A percentile compares a stretch with the other conserved stretches of the same genome.
Conservation (phyloP, 1,140 invertebrate species). For the Drosophila willistoni region DNA sequence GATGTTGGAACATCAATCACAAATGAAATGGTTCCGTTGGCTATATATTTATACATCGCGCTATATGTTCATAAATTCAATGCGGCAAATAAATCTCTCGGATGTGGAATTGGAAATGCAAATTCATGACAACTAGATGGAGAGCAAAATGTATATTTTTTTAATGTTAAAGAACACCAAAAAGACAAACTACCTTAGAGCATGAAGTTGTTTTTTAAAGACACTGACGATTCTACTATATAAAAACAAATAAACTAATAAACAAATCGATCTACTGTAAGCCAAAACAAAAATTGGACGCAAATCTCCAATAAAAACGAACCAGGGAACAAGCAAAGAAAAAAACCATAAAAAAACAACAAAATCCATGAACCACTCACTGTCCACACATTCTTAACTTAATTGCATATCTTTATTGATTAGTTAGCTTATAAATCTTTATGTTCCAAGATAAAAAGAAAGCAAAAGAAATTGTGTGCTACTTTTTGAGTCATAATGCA, state of each 20-base stretch:
- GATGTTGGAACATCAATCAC: slow-evolving; percentile 93
- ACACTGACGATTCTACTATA: slow-evolving; percentile 77
- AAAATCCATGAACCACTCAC: slow-evolving; percentile 30
- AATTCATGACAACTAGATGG: slow-evolving; percentile 85
- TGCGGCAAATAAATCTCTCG: slow-evolving; percentile 88
- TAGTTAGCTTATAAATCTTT: slow-evolving; percentile 67
- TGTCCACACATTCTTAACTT: slow-evolving; percentile 37
- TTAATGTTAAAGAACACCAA: slow-evolving; percentile 46
- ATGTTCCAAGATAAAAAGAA: slow-evolving; percentile 40
- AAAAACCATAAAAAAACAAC: slow-evolving; percentile 23
- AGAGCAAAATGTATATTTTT: slow-evolving; percentile 29
- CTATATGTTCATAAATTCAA: slow-evolving; percentile 95
- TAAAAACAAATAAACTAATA: slow-evolving; percentile 20
- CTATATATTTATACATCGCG: slow-evolving; percentile 95
- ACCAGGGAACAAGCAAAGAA: slow-evolving; percentile 60
- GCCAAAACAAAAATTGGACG: slow-evolving; percentile 45
- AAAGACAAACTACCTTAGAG: slow-evolving; percentile 71
- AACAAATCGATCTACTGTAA: slow-evolving; percentile 49
- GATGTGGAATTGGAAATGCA: slow-evolving; percentile 90
- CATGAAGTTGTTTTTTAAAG: slow-evolving; percentile 50
- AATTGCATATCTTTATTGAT: slow-evolving; percentile 45
- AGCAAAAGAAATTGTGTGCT: slow-evolving; percentile 44
- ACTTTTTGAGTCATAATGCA: slow-evolving; percentile 44
- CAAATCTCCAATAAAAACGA: slow-evolving; percentile 44
- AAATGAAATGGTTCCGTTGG: slow-evolving; percentile 96